Evolutionary conservation across 2,113 vertebrate species (phyloP).

Genomic region (Mungos mungo): DNA sequence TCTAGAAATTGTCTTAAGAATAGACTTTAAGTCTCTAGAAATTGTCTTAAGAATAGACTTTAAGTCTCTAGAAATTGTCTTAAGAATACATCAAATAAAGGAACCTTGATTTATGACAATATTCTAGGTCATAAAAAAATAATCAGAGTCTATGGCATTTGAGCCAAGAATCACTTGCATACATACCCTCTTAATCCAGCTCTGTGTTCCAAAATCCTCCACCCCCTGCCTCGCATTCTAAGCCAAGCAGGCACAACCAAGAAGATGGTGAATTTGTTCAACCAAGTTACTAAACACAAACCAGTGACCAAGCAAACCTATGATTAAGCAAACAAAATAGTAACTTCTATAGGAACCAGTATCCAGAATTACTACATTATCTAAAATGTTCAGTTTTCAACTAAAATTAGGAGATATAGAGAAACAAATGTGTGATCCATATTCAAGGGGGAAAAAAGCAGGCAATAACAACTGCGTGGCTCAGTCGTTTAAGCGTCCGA

Average conservation of each 20-base stretch:
- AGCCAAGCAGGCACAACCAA: background rate
- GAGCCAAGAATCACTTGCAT: background rate
- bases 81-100: background rate
- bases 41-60: too few relatives aligned
- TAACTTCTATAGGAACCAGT: background rate
- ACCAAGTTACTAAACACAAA: background rate
- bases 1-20: background rate
- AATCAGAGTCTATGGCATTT: background rate
- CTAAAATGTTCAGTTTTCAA: conserved; percentile 11
- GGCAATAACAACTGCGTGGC: background rate
- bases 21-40: too few relatives aligned
- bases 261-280: background rate
- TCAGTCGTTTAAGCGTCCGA: too few relatives aligned
- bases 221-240: too few relatives aligned
- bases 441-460: rapidly evolving
- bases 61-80: too few relatives aligned
- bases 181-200: background rate
- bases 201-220: background rate
- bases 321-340: background rate
- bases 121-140: background rate
- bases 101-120: background rate
- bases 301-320: background rate
- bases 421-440: background rate
- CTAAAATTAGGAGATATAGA: background rate
- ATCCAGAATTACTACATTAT: background rate